Conservation (phyloP, 2,888 invertebrate genomes). For the Steinernema hermaphroditum region DNA sequence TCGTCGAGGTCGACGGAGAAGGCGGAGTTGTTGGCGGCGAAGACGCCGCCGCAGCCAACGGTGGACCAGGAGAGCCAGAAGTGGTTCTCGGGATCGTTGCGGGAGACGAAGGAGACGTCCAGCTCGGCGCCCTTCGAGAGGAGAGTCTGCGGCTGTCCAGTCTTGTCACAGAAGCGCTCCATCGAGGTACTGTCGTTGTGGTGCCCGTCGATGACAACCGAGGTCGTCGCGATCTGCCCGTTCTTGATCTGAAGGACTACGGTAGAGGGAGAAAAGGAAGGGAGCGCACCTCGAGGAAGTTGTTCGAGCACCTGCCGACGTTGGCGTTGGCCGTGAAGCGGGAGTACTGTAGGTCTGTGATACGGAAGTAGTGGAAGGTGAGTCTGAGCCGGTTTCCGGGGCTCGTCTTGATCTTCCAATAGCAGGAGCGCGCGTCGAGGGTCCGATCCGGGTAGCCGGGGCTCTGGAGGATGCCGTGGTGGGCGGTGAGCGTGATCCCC, state of each 20-base stretch:
- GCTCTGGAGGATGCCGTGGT: conserved; percentile 58
- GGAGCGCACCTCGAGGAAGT: conserved; percentile 30
- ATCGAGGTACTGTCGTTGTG: conserved; percentile 39
- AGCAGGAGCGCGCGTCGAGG: conserved; percentile 38
- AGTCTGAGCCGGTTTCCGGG: conserved; percentile 54
- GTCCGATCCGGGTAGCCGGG: conserved; percentile 56
- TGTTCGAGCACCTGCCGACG: conserved; percentile 30
- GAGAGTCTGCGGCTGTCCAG: conserved; percentile 26
- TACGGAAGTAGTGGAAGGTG: conserved; percentile 52
- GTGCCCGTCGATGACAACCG: conserved; percentile 32
- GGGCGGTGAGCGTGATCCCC: conserved; percentile 45
- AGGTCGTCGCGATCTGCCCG: conserved; percentile 40
- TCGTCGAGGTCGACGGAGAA: conserved; percentile 43
- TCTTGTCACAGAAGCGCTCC: conserved; percentile 38
- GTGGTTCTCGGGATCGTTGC: conserved; percentile 48
- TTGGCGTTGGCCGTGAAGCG: conserved; percentile 4
- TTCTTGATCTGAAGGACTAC: conserved; percentile 39
- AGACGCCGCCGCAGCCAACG: conserved; percentile 50
- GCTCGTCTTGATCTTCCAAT: conserved; percentile 50
- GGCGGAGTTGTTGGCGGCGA: conserved; percentile 45
- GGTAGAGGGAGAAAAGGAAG: background rate
- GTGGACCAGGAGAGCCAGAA: conserved; percentile 64
- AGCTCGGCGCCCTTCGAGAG: conserved; percentile 45
- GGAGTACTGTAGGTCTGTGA: conserved; percentile 30
- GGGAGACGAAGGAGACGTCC: conserved; percentile 46